Evolutionary conservation across 2,888 invertebrate species (phyloP), one percentile per base, ranked within the genome.

Genomic region (Drosophila paracracens): DNA sequence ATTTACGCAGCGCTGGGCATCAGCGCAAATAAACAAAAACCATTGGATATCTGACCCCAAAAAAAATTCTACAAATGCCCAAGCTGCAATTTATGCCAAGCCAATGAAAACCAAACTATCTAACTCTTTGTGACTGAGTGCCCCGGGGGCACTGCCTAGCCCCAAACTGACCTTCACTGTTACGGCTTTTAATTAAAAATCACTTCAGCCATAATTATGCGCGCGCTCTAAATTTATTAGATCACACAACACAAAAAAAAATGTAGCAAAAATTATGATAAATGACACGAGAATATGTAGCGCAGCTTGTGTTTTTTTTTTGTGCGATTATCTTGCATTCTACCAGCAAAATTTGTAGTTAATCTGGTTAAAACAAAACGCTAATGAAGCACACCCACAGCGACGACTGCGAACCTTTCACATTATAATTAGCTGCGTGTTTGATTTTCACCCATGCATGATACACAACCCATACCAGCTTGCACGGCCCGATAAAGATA

Each of bases 311-410:
- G 56, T 29, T 40, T 61, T 35, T n/a, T 13, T 43, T 5, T n/a
- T 18, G 8, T 46, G 73, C 36, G 38, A 35, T 35, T 48, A 13
- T 48, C 65, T 46, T 67, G 79, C 86, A 84, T 82, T 88, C 83
- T 83, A 64, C 46, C 56, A 51, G 70, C 64, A 48, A 65, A 13
- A 57, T 18, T n/a, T 21, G 7, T 36, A 31, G 64, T 38, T 1
- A 25, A 40, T 29, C 27, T 27, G n/a, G 74, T 68, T 62, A 62
- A 67, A 79, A 67, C 83, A 70, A 79, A 73, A 65, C 88, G 74
- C 74, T 84, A 85, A 88, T 88, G 85, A 87, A 84, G 76, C 83
- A 56, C 76, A 67, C 80, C 71, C 74, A 87, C 70, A 63, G 78
- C 53, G 68, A 36, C 56, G 50, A 63, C 54, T 43, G 59, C 60